Conservation (phyloP, 2,888 invertebrate species). For the Drosophila austrosaltans region DNA sequence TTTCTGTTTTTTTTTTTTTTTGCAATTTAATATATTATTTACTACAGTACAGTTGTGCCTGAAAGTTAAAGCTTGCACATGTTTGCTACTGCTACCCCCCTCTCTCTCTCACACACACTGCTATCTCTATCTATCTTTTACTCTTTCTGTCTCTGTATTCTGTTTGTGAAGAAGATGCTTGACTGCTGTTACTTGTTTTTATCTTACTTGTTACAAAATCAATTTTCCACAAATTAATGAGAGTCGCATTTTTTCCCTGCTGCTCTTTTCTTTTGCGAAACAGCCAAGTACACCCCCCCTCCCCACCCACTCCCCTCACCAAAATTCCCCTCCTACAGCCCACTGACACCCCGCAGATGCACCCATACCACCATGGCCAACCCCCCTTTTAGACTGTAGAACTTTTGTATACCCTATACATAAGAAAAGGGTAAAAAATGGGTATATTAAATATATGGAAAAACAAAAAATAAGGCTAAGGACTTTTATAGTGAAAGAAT, state of each 20-base stretch:
- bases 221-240: conserved; percentile 70
- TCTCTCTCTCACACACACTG: not conserved
- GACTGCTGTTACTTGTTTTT: conserved; percentile 8
- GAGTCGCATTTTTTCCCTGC: conserved; percentile 62
- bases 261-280: conserved; percentile 40
- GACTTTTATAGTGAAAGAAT: no score
- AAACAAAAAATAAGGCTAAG: no score
- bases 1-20: no score
- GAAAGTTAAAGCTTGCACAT: conserved; percentile 3
- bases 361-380: not conserved
- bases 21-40: not conserved
- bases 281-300: not conserved
- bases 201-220: conserved; percentile 57
- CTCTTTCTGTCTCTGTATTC: conserved; percentile 1
- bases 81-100: not conserved
- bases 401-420: not conserved
- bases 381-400: not conserved
- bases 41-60: not conserved
- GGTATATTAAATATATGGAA: no score
- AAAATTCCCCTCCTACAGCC: not conserved
- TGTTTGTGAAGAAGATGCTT: conserved; percentile 9
- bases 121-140: not conserved
- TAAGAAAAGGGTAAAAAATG: no score
- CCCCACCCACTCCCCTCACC: not conserved
- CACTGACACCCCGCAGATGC: not conserved